Evolutionary conservation across 2,888 invertebrate genomes (phyloP).

Genomic region (Timema cristinae): DNA sequence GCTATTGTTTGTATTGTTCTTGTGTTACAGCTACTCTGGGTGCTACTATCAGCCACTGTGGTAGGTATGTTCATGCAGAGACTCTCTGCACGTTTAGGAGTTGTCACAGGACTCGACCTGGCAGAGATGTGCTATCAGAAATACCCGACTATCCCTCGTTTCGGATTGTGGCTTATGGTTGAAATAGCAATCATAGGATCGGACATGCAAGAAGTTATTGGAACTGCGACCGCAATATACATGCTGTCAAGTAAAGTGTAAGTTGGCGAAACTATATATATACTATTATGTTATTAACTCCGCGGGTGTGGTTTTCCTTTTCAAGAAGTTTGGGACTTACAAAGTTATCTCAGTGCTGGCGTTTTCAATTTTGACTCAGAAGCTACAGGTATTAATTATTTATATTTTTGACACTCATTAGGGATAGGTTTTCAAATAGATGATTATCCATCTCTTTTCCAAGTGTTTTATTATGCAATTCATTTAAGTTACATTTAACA

Average conservation of each 20-base stretch:
- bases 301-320: neutral
- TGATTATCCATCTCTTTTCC: too few relatives aligned
- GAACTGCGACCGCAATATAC: conserved; percentile 83
- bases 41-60: conserved; percentile 74
- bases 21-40: conserved; percentile 68
- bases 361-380: too few relatives aligned
- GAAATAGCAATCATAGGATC: conserved; percentile 89
- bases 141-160: conserved; percentile 68
- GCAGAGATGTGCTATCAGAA: conserved; percentile 75
- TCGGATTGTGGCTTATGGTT: conserved; percentile 83
- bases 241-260: conserved; percentile 73
- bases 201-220: conserved; percentile 91
- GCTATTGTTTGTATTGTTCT: too few relatives aligned
- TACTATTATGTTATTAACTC: conserved; percentile 14
- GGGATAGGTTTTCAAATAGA: too few relatives aligned
- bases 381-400: too few relatives aligned
- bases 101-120: conserved; percentile 79
- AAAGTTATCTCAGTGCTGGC: too few relatives aligned
- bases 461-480: too few relatives aligned
- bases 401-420: too few relatives aligned
- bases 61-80: conserved; percentile 83
- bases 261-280: conserved; percentile 40
- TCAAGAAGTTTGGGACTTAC: too few relatives aligned
- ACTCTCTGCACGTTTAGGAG: conserved; percentile 69
- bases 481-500: too few relatives aligned